Evolutionary conservation across 53 echinoderm and acorn worm genomes (phyloP).

Genomic region (Echinometra lucunter): DNA sequence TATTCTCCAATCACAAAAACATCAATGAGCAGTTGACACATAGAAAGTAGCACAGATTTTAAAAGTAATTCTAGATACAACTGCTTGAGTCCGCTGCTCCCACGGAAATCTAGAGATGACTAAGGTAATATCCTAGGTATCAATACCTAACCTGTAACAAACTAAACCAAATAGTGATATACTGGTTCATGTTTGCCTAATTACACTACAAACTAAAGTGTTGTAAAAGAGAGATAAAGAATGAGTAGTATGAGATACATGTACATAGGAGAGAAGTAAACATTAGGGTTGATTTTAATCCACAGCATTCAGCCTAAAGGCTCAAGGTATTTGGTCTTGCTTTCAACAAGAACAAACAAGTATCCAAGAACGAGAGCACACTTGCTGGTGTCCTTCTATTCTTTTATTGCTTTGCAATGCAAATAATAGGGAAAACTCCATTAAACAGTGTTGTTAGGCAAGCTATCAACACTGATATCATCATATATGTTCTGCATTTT

Average conservation of each 20-base stretch:
- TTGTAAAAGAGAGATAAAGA: slow-evolving; percentile 25
- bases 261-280: slow-evolving; percentile 43
- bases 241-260: slow-evolving; percentile 6
- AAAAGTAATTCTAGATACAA: neutral
- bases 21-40: neutral
- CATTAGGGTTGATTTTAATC: neutral
- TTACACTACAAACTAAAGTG: neutral
- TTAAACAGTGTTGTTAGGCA: slow-evolving; percentile 38
- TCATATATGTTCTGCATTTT: neutral
- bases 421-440: neutral
- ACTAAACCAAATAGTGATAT: slow-evolving; percentile 9
- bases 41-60: neutral
- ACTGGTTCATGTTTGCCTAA: slow-evolving; percentile 1
- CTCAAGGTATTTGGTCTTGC: slow-evolving; percentile 46
- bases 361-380: neutral
- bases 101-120: neutral
- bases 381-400: neutral
- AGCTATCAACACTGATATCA: neutral
- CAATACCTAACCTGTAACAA: slow-evolving; percentile 32
- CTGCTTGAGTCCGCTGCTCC: neutral
- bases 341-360: slow-evolving; percentile 48
- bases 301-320: neutral
- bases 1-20: neutral
- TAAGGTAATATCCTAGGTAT: neutral
- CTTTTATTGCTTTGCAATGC: neutral